These are phyloP conservation scores for Drosophila subsilvestris DNA, from an alignment of 2,888 invertebrate species.

Conservation along the genomic window DNA sequence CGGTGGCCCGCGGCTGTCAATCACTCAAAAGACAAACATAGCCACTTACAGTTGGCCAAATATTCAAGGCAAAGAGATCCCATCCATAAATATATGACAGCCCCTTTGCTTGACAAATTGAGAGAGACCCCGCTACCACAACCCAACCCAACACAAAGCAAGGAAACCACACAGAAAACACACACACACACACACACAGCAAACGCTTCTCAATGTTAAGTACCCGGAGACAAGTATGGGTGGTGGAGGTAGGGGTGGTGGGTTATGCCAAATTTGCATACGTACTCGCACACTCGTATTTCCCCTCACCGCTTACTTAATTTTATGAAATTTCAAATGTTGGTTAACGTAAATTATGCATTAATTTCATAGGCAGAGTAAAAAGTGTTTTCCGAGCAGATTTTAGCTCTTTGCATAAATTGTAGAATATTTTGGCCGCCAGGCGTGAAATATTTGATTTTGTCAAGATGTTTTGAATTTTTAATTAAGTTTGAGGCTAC, in stretches of 20 bases:
- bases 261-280: slow-evolving; percentile 32
- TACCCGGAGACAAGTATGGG: slow-evolving; percentile 27
- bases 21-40: slow-evolving; percentile 50
- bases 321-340: slow-evolving; percentile 27
- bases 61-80: slow-evolving; percentile 16
- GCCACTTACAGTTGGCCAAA: slow-evolving; percentile 28
- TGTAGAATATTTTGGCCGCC: not conserved
- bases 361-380: slow-evolving; percentile 18
- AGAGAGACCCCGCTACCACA: fast-evolving
- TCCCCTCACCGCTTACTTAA: slow-evolving; percentile 8
- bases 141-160: slow-evolving; percentile 5
- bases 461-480: slow-evolving; percentile 26
- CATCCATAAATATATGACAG: slow-evolving; percentile 51
- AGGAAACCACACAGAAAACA: too few relatives aligned
- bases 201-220: slow-evolving; percentile 49
- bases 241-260: too few relatives aligned
- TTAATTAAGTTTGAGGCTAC: slow-evolving; percentile 5
- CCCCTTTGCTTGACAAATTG: slow-evolving; percentile 53
- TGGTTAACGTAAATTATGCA: slow-evolving; percentile 28
- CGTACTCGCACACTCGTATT: slow-evolving; percentile 9
- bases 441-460: slow-evolving; percentile 15
- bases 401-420: slow-evolving; percentile 33
- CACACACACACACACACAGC: slow-evolving; percentile 28
- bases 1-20: slow-evolving; percentile 56
- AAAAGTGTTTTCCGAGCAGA: slow-evolving; percentile 1